phyloP scores from a whole-genome alignment of 2,888 invertebrate species.

The Pandemis heparana region DNA sequence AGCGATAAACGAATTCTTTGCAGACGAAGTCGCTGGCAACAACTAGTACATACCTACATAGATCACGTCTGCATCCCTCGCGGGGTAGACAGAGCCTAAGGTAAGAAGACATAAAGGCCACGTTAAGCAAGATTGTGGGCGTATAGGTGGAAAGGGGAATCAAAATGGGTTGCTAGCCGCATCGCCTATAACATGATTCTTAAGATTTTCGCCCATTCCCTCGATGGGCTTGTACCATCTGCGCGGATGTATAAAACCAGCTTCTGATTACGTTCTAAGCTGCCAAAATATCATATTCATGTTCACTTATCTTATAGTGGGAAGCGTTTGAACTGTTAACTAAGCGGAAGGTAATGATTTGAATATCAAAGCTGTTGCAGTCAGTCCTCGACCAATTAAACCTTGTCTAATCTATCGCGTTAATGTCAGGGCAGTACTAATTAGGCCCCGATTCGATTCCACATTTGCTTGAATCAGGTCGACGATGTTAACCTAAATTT shows the following conservation, averaged over 20 bases:
- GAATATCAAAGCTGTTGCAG: not conserved
- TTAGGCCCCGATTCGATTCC: conserved; percentile 22
- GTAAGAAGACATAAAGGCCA: too few relatives aligned
- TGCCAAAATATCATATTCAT: not conserved
- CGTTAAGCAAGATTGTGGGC: too few relatives aligned
- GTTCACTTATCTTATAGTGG: not conserved
- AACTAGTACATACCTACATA: too few relatives aligned
- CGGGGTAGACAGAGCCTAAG: too few relatives aligned
- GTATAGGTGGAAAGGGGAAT: too few relatives aligned
- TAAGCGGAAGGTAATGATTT: conserved; percentile 9
- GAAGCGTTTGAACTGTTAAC: not conserved
- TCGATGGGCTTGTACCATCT: too few relatives aligned
- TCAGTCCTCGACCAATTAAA: conserved; percentile 13
- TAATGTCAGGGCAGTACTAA: conserved; percentile 34
- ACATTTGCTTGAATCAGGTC: conserved; percentile 36
- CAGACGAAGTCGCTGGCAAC: too few relatives aligned
- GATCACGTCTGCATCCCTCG: too few relatives aligned
- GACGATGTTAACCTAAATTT: conserved; percentile 28
- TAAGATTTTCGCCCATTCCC: too few relatives aligned
- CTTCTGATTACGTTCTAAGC: not conserved
- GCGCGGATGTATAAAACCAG: not conserved
- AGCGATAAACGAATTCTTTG: too few relatives aligned
- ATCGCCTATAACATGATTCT: too few relatives aligned
- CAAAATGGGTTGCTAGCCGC: too few relatives aligned
- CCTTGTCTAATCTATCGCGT: conserved; percentile 19